Base-by-base conservation (phyloP, 1,140 invertebrate species). In the Danaus melanippus region DNA sequence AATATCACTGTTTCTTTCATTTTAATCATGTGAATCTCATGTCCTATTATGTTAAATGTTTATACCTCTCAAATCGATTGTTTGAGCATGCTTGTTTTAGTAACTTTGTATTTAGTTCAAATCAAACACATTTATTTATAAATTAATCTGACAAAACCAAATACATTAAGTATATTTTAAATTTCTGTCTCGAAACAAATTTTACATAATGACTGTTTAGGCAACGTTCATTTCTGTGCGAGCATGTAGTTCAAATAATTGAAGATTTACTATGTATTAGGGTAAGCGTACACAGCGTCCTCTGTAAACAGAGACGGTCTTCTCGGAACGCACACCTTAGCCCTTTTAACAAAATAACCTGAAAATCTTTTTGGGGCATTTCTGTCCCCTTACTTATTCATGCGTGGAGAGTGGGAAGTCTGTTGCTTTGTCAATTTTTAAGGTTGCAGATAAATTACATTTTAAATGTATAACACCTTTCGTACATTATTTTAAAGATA, bases 371-470 rank as follows among this genome's bases (percentile, higher is more conserved):
- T 32, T 7, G 21, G 6, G 21, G 21, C 67, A 70, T 71, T 71
- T 74, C 67, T 66, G 48, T 57, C 52, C 56, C 57, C 66, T 78
- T 69, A 75, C 60, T 74, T 78, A 75, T 78, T 74, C 70, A 75
- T 67, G 64, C 67, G 63, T 64, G 51, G 50, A 51, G 57, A 60
- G 59, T 64, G 32, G 51, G 45, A 48, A 56, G 43, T 61, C 43
- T 10, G 58, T 62, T 66, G 59, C 62, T 58, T 64, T 46, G 57
- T 47, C 45, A 42, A 48, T 39, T 54, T 59, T 54, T 49, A 12
- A 42, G 42, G 46, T 45, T 54, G 42, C 50, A 44, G 39, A 17
- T 53, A 42, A 39, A 58, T 58, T 58, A 58, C 45, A 43, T 12
- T 48, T 58, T 48, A 53, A 50, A 43, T 42, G 46, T 21, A 59